Conservation (phyloP, 92 coral and sea anemone genomes). For the Isaurus tuberculatus region DNA sequence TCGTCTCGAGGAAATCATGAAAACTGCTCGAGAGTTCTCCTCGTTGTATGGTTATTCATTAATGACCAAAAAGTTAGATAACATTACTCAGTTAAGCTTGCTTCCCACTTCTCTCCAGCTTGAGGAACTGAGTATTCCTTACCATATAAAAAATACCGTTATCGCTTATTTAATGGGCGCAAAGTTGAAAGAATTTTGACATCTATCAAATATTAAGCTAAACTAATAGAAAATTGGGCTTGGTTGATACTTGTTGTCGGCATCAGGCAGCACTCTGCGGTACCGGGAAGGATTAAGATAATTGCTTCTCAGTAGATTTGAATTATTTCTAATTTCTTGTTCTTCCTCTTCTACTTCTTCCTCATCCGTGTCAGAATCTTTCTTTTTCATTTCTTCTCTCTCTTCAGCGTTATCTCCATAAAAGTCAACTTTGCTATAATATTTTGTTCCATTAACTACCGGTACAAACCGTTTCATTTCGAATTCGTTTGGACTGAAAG, state of each 20-base stretch:
- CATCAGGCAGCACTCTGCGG: background rate
- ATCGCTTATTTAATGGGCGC: no score
- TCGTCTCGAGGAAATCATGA: no score
- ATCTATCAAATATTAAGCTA: background rate
- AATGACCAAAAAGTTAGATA: no score
- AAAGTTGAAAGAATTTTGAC: no score
- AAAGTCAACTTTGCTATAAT: slow-evolving; percentile 22
- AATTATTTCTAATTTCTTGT: background rate
- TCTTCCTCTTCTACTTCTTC: slow-evolving; percentile 8
- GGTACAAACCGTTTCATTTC: slow-evolving; percentile 45
- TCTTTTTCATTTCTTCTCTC: slow-evolving; percentile 2
- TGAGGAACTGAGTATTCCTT: no score
- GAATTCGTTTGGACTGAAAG: slow-evolving; percentile 20
- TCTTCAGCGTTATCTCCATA: slow-evolving; percentile 31
- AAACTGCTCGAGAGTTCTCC: no score
- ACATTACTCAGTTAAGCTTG: no score
- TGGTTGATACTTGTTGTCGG: slow-evolving; percentile 8
- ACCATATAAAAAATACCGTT: background rate
- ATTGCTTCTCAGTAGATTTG: slow-evolving; percentile 11
- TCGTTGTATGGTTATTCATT: no score
- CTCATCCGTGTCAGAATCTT: slow-evolving; percentile 26
- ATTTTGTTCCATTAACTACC: slow-evolving; percentile 31
- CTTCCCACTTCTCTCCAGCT: no score
- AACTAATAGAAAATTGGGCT: slow-evolving; percentile 19
- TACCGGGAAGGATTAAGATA: slow-evolving; percentile 37